phyloP scores from a whole-genome alignment of 2,113 vertebrate species.

The Pycnonotus jocosus region DNA sequence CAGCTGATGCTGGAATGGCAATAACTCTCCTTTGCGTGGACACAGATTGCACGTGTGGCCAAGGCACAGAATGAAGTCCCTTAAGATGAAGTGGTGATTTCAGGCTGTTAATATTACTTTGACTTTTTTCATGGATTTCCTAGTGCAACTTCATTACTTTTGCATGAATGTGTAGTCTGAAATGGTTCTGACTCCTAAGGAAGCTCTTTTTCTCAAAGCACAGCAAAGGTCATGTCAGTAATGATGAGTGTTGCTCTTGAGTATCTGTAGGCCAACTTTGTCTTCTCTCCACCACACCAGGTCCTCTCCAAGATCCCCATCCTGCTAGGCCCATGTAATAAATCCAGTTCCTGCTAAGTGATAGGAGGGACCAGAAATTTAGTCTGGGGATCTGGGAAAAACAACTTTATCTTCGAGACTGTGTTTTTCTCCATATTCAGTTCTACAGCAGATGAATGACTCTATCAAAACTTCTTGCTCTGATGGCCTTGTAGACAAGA shows the following conservation, averaged over 20 bases:
- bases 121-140: background rate
- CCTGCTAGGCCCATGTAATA: background rate
- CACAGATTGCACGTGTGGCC: background rate
- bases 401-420: background rate
- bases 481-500: background rate
- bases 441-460: background rate
- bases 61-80: background rate
- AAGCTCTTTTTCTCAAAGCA: background rate
- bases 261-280: background rate
- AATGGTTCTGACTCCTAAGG: background rate
- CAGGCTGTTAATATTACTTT: background rate
- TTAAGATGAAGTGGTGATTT: background rate
- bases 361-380: background rate
- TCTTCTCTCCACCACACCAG: background rate
- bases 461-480: background rate
- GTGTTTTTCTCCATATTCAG: background rate
- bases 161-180: background rate
- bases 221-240: background rate
- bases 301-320: background rate
- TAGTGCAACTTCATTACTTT: background rate
- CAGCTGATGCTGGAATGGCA: background rate
- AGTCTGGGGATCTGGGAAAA: background rate
- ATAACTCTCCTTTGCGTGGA: background rate
- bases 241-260: background rate
- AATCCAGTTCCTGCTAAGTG: accelerated